Percentiles rank a stretch among this genome's conserved stretches.
phyloP scores from a whole-genome alignment of 1,140 invertebrate genomes.

The Kradibia gibbosae region DNA sequence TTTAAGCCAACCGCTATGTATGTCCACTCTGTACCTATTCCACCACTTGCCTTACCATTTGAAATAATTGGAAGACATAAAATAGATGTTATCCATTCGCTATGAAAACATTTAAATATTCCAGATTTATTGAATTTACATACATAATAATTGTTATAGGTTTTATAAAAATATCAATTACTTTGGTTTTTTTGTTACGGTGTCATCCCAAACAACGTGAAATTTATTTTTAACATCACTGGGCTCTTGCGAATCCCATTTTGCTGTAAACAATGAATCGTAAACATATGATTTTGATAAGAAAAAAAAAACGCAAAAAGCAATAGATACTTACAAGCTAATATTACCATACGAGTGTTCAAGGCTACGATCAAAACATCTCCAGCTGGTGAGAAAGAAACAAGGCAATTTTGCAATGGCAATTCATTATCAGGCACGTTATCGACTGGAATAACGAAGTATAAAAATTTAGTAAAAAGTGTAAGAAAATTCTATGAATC shows the following conservation, averaged over 20 bases:
- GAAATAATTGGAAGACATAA: slow-evolving; percentile 78
- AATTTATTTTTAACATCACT: slow-evolving; percentile 72
- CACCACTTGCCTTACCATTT: slow-evolving; percentile 78
- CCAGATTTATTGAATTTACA: slow-evolving; percentile 43
- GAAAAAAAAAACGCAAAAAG: neutral
- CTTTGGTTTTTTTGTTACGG: slow-evolving; percentile 66
- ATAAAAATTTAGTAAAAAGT: slow-evolving; percentile 74
- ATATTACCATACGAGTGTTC: slow-evolving; percentile 67
- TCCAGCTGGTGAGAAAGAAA: slow-evolving; percentile 66
- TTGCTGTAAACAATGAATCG: slow-evolving; percentile 63
- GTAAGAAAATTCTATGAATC: neutral
- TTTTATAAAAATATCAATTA: slow-evolving; percentile 56
- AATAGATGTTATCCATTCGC: slow-evolving; percentile 75
- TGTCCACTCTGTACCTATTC: slow-evolving; percentile 91
- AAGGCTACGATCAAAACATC: slow-evolving; percentile 65
- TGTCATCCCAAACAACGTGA: slow-evolving; percentile 68
- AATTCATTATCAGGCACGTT: slow-evolving; percentile 63
- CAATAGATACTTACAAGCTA: slow-evolving; percentile 64
- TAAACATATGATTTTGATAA: slow-evolving; percentile 29
- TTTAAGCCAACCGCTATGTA: slow-evolving; percentile 91
- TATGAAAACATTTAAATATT: slow-evolving; percentile 57
- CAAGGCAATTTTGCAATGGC: slow-evolving; percentile 64
- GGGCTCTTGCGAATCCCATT: slow-evolving; percentile 73
- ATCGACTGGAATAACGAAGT: slow-evolving; percentile 69
- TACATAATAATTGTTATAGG: slow-evolving; percentile 32